Percentiles rank a stretch among this genome's conserved stretches.
Conservation (phyloP, 2,797 vertebrate species). For the Smutsia temminckii region DNA sequence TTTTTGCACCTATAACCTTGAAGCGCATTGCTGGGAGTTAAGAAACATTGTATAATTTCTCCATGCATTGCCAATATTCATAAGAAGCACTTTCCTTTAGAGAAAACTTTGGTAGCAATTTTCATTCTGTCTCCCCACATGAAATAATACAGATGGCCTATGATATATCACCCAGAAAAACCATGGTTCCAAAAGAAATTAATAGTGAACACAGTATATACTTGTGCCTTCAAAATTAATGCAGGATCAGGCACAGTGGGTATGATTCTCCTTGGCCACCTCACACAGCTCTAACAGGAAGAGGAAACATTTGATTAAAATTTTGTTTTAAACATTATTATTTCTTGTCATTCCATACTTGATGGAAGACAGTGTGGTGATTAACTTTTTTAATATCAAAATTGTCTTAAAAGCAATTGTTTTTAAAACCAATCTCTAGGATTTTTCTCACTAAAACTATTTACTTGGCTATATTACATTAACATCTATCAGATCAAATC, state of each 20-base stretch:
- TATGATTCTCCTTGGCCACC: not conserved
- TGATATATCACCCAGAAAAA: not conserved
- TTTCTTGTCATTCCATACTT: not conserved
- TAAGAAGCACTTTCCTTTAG: not conserved
- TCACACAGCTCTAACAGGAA: not conserved
- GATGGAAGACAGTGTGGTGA: not conserved
- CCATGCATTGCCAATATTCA: not conserved
- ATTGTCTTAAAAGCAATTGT: not conserved
- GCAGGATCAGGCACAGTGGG: not conserved
- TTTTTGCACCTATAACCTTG: not conserved
- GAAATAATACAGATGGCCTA: not conserved
- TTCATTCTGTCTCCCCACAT: not conserved
- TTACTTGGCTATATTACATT: not conserved
- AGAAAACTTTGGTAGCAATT: constrained; percentile 3
- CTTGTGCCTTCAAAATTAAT: not conserved
- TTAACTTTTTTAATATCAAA: constrained; percentile 23
- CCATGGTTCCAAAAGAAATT: not conserved
- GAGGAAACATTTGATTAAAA: not conserved
- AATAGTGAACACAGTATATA: not conserved
- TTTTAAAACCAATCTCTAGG: not conserved
- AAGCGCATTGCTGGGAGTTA: not conserved
- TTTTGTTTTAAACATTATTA: not conserved
- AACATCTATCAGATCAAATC: not conserved
- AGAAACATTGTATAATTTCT: not conserved
- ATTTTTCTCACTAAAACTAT: not conserved